Conservation (phyloP, 1,140 invertebrate species). For the Planococcus citri region DNA sequence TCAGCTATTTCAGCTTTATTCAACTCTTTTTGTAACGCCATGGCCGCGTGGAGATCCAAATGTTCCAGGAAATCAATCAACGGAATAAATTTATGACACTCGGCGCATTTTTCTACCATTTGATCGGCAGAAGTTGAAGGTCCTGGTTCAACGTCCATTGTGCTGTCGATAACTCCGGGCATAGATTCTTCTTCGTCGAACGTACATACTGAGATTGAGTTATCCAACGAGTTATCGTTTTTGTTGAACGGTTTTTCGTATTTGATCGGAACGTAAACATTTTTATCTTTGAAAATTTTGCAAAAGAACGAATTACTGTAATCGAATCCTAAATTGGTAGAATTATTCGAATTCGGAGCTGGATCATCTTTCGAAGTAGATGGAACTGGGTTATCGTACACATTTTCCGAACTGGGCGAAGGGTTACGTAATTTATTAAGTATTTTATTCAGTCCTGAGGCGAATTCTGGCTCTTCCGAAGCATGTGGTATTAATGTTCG, state of each 20-base stretch:
- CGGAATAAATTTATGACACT: background rate
- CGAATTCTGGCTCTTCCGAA: background rate
- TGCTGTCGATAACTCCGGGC: background rate
- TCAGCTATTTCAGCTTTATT: background rate
- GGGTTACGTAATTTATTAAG: background rate
- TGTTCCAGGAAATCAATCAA: slow-evolving; percentile 18
- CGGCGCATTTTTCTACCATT: background rate
- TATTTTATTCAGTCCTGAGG: background rate
- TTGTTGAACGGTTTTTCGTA: background rate
- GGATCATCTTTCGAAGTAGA: background rate
- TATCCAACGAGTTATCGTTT: background rate
- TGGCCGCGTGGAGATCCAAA: background rate
- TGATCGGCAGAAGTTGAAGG: background rate
- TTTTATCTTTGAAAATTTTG: background rate
- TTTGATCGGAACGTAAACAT: background rate
- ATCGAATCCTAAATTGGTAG: background rate
- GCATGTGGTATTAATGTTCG: background rate
- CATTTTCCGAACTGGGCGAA: background rate
- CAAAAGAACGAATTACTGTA: background rate
- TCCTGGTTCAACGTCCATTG: background rate
- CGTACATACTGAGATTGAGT: background rate
- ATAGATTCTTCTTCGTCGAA: background rate
- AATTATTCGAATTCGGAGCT: background rate
- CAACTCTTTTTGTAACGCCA: background rate
- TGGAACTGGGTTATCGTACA: background rate